These are phyloP conservation scores for Odobenus rosmarus DNA, from an alignment of 2,113 vertebrate genomes.

Conservation along the genomic window DNA sequence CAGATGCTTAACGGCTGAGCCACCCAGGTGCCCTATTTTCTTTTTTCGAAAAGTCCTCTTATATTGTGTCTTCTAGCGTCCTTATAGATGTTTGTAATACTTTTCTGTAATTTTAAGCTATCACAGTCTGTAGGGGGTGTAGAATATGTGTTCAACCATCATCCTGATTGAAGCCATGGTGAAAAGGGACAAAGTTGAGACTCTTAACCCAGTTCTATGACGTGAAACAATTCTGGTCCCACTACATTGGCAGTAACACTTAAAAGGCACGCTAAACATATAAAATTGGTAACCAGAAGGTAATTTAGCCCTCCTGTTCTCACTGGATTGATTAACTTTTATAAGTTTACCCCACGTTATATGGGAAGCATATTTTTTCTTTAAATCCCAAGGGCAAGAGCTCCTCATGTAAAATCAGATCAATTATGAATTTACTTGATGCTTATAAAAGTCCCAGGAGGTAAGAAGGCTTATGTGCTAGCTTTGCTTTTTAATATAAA, in stretches of 20 bases:
- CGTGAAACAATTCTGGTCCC: not conserved
- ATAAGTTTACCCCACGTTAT: not conserved
- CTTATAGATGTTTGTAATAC: not conserved
- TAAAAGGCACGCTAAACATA: not conserved
- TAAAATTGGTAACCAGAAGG: not conserved
- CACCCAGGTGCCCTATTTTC: not conserved
- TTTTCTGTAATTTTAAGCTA: not conserved
- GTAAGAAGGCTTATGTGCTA: not conserved
- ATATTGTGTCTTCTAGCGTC: not conserved
- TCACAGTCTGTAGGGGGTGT: not conserved
- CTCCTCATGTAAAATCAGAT: slow-evolving; percentile 1
- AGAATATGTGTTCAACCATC: not conserved
- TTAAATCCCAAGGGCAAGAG: slow-evolving; percentile 8
- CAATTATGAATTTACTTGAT: slow-evolving; percentile 38
- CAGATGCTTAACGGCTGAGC: too few species aligned
- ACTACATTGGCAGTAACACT: not conserved
- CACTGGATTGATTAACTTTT: not conserved
- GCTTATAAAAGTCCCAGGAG: not conserved
- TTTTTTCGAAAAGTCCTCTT: not conserved
- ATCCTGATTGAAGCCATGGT: not conserved
- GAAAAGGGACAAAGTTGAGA: not conserved
- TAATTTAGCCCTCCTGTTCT: not conserved
- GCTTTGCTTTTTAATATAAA: slow-evolving; percentile 42
- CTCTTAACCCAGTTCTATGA: not conserved
- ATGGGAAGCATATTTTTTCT: not conserved